A percentile compares a stretch with the other conserved stretches of the same genome.
These are phyloP conservation scores for Nemoura dubitans DNA, from an alignment of 2,888 invertebrate genomes.

Conservation along the genomic window DNA sequence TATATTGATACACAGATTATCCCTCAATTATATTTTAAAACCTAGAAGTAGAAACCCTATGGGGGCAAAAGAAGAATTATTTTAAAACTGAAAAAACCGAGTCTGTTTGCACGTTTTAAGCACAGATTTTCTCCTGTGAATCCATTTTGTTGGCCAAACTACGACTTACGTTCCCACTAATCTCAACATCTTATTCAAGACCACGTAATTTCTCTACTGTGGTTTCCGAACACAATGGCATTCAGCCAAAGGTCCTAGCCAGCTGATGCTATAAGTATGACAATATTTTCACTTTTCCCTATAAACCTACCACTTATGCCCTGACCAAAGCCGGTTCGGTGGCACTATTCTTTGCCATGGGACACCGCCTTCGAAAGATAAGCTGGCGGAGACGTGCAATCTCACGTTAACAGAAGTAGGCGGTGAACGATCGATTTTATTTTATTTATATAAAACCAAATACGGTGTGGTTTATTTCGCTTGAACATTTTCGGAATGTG, in stretches of 20 bases:
- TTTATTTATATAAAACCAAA: background rate
- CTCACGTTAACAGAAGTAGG: background rate
- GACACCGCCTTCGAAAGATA: background rate
- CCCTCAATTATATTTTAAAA: too few relatives aligned
- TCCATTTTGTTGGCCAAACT: slow-evolving; percentile 2
- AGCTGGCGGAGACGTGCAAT: background rate
- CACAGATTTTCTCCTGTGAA: background rate
- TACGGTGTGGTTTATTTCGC: too few relatives aligned
- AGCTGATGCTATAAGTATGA: background rate
- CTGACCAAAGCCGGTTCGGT: background rate
- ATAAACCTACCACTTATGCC: background rate
- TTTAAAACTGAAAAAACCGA: too few relatives aligned
- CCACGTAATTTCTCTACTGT: background rate
- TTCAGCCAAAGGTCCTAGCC: too few relatives aligned
- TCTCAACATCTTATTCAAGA: background rate
- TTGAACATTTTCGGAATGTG: too few relatives aligned
- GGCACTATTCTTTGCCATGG: background rate
- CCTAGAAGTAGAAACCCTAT: too few relatives aligned
- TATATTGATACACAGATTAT: too few relatives aligned
- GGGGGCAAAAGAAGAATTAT: too few relatives aligned
- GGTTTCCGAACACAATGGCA: background rate
- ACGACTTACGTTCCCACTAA: background rate
- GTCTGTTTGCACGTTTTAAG: background rate
- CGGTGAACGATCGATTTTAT: background rate
- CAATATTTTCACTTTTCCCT: background rate